Percentiles rank a stretch among this genome's conserved stretches.
These are phyloP conservation scores for Prosopocoilus inquinatus DNA, from an alignment of 2,888 invertebrate genomes.

Conservation along the genomic window DNA sequence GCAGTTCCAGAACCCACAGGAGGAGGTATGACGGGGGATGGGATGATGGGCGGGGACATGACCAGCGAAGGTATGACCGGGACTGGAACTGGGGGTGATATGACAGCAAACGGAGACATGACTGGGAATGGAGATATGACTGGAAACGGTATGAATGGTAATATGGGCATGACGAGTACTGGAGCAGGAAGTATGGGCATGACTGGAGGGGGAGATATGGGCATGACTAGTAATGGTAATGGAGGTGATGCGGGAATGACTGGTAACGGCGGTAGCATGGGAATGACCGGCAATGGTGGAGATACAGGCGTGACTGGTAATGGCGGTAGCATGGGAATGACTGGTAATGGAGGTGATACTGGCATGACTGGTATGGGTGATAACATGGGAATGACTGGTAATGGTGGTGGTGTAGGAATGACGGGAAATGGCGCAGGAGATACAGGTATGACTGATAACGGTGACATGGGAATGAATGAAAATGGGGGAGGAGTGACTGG, in stretches of 20 bases:
- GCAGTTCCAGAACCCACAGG: conserved; percentile 29
- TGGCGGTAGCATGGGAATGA: conserved; percentile 5
- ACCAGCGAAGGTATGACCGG: conserved; percentile 47
- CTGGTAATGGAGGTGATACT: conserved; percentile 17
- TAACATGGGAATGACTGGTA: conserved; percentile 8
- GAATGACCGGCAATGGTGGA: conserved; percentile 14
- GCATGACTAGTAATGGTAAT: conserved; percentile 19
- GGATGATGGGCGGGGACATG: conserved; percentile 47
- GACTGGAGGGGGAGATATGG: conserved; percentile 7
- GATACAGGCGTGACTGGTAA: conserved; percentile 7
- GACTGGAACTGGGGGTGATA: conserved; percentile 2
- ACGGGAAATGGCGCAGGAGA: conserved; percentile 13
- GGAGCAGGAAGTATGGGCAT: background rate
- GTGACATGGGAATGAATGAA: conserved; percentile 14
- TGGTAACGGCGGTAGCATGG: conserved; percentile 14
- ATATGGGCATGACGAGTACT: background rate
- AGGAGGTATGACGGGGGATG: conserved; percentile 40
- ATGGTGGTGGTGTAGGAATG: conserved; percentile 4
- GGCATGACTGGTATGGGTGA: conserved; percentile 6
- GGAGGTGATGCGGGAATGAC: conserved; percentile 12
- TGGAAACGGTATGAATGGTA: conserved; percentile 1
- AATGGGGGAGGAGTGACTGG: background rate
- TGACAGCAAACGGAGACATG: conserved; percentile 9
- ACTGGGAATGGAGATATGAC: conserved; percentile 11
- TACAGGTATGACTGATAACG: conserved; percentile 3